Base-by-base conservation (phyloP, 2,113 vertebrate genomes). In the Dipodomys spectabilis region DNA sequence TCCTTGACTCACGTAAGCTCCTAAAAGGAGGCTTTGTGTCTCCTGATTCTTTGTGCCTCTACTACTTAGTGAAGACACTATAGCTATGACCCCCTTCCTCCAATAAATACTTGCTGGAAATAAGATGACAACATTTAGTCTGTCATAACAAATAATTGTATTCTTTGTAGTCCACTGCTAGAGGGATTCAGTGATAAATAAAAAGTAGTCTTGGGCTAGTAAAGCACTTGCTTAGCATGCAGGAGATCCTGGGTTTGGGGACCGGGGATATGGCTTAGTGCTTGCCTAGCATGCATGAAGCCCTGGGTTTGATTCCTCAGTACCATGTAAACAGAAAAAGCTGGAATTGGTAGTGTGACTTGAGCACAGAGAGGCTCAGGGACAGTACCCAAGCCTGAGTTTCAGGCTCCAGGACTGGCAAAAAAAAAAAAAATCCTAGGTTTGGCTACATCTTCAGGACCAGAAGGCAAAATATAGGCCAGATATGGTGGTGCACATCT, bases 91-190 rank as follows among this genome's bases (percentile, higher is more conserved):
- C 0, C 23, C 57, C 65, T 87, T 53, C 49, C 49, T 53, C 49
- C 23, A 9, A 60, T 45, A 88, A 88, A n/a, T 92, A 95, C 16
- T 82, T 90, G 35, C 72, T 67, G 53, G n/a, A 39, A 86, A 67
- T 30, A 11, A 77, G 45, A 73, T 7, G 64, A 81, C 10, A 74
- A 20, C 64, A 49, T 45, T 85, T 18, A 28, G 35, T 8, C 25
- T 19, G 67, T 39, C 49, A 65, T 74, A 86, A 74, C 79, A 83
- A 77, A 81, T 45, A 74, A 39, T 74, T 90, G 53, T 75, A 30
- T 83, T 45, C 53, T 60, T 13, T 35, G 20, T 32, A 78, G 45
- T 89, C 77, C 57, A 15, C 64, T 64, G 78, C 65, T n/a, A 62
- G 57, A 39, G 35, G 35, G 35, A 72, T 57, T 82, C 75, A 72